Conservation (phyloP, 2,888 invertebrate species). For the Cantharis nigra region DNA sequence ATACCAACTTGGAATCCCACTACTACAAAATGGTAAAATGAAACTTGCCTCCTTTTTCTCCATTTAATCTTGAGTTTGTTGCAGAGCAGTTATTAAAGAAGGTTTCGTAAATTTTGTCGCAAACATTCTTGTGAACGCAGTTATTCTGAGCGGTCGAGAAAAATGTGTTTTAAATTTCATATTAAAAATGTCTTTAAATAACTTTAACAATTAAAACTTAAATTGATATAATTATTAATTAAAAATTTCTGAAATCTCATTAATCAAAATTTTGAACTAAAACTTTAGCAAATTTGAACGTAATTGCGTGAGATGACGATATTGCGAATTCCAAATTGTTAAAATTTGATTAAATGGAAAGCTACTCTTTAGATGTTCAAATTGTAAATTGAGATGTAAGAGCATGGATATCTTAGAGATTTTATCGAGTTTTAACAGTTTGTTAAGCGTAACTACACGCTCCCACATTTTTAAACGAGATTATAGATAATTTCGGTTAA, state of each 20-base stretch:
- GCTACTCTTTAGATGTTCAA: constrained; percentile 20
- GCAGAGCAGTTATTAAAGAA: not conserved
- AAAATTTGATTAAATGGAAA: constrained; percentile 8
- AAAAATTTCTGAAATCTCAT: not conserved
- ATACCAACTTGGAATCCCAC: not conserved
- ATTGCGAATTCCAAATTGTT: not conserved
- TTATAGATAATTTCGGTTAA: constrained; percentile 9
- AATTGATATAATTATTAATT: not conserved
- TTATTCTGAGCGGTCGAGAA: not conserved
- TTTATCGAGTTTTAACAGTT: constrained; percentile 26
- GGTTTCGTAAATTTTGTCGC: not conserved
- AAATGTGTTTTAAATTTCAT: not conserved
- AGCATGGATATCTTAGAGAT: constrained; percentile 22
- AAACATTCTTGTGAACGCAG: no score
- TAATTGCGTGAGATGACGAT: not conserved
- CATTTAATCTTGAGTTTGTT: not conserved
- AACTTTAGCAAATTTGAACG: not conserved
- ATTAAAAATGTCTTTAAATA: not conserved
- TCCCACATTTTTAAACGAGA: constrained; percentile 19
- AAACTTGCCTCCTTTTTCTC: not conserved
- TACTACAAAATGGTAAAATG: not conserved
- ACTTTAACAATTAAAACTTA: not conserved
- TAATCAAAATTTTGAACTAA: not conserved
- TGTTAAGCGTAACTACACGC: constrained; percentile 20
- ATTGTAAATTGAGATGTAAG: constrained; percentile 23